Evolutionary conservation across 2,113 vertebrate species (phyloP).

Genomic region (Podarcis cretensis): DNA sequence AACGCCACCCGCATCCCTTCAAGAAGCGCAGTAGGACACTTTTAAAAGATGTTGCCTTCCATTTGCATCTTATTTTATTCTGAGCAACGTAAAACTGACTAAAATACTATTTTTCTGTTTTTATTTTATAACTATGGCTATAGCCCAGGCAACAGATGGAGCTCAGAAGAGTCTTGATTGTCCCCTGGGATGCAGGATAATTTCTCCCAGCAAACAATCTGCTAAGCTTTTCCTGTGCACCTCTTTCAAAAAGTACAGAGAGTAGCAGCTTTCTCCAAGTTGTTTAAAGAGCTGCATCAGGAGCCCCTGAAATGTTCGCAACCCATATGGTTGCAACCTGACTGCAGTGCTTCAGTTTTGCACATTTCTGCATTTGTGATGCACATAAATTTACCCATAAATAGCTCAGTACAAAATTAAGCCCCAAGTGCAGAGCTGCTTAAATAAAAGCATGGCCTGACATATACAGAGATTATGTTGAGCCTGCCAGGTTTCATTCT

Average conservation of each 20-base stretch:
- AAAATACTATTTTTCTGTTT: background rate
- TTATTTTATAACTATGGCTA: background rate
- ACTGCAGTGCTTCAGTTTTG: background rate
- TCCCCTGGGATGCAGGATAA: background rate
- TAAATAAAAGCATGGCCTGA: conserved; percentile 11
- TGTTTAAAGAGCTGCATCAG: background rate
- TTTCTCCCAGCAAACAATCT: background rate
- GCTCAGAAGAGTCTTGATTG: background rate
- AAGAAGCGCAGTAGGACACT: no score
- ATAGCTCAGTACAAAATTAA: conserved; percentile 4
- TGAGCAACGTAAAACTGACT: background rate
- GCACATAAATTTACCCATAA: background rate
- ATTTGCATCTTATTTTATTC: background rate
- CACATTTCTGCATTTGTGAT: conserved; percentile 2
- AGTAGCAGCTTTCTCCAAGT: background rate
- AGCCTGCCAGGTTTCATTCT: conserved; percentile 9
- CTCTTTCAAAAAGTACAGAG: background rate
- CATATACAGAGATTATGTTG: conserved; percentile 7
- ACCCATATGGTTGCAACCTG: background rate
- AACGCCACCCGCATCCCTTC: no score
- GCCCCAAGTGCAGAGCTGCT: conserved; percentile 1
- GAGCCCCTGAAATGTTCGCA: background rate
- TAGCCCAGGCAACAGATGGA: background rate
- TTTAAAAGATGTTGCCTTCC: background rate
- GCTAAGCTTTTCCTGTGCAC: background rate